phyloP scores from a whole-genome alignment of 2,888 invertebrate genomes.

The Nymphalis polychloros region DNA sequence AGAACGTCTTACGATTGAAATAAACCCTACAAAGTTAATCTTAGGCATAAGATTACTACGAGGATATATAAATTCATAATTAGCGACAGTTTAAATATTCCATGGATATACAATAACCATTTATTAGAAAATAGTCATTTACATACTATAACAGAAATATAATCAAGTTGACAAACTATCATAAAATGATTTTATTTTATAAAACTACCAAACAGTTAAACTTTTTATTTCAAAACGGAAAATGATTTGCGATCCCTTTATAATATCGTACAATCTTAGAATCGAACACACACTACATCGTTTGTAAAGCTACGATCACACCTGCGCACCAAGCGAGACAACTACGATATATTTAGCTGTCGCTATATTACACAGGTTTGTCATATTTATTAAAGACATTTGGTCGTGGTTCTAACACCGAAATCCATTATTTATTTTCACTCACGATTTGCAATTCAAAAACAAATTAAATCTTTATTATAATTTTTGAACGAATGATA shows the following conservation, averaged over 20 bases:
- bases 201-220: background rate
- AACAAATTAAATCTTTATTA: constrained; percentile 3
- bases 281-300: background rate
- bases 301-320: constrained; percentile 1
- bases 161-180: constrained; percentile 2
- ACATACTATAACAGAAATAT: constrained; percentile 6
- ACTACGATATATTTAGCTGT: no score
- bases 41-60: constrained; percentile 71
- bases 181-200: background rate
- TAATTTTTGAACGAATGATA: constrained; percentile 34
- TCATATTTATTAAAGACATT: no score
- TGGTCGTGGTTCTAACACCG: background rate
- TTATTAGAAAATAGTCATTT: constrained; percentile 6
- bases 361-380: background rate
- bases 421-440: background rate
- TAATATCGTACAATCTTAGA: no score
- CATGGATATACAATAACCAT: constrained; percentile 12
- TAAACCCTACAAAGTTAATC: constrained; percentile 73
- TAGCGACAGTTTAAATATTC: constrained; percentile 39
- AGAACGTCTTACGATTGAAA: constrained; percentile 2
- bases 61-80: constrained; percentile 60
- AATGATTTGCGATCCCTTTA: background rate
- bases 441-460: background rate
- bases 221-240: constrained; percentile 9
- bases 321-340: no score